Percentiles rank a stretch among this genome's conserved stretches.
phyloP scores from a whole-genome alignment of 2,113 vertebrate species.

The Paralichthys olivaceus region DNA sequence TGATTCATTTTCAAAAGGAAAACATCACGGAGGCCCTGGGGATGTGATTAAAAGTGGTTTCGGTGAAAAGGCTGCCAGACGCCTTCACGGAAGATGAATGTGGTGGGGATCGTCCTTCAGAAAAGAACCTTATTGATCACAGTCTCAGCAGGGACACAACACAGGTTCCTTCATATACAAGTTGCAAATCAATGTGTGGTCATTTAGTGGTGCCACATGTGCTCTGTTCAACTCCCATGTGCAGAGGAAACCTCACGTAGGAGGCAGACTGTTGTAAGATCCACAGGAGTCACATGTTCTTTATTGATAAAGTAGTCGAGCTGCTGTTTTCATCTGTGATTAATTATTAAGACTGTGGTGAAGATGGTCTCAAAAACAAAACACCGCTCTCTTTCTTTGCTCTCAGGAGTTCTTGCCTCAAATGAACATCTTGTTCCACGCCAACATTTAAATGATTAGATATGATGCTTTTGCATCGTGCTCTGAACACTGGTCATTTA shows the following conservation, averaged over 20 bases:
- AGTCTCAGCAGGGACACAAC: slow-evolving; percentile 25
- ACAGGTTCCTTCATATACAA: slow-evolving; percentile 23
- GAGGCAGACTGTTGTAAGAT: slow-evolving; percentile 12
- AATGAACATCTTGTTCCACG: neutral
- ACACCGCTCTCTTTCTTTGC: neutral
- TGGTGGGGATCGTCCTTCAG: slow-evolving; percentile 44
- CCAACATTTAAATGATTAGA: neutral
- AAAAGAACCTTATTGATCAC: slow-evolving; percentile 56
- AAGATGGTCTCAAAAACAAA: slow-evolving; percentile 33
- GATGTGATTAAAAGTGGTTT: slow-evolving; percentile 67
- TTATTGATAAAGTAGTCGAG: slow-evolving; percentile 1
- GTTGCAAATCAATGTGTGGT: slow-evolving; percentile 45
- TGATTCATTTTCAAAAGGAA: slow-evolving; percentile 40
- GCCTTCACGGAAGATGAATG: slow-evolving; percentile 66
- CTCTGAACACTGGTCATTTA: neutral
- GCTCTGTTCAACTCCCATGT: slow-evolving; percentile 20
- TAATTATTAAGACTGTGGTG: slow-evolving; percentile 39
- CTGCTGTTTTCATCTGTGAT: slow-evolving; percentile 45
- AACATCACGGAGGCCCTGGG: slow-evolving; percentile 40
- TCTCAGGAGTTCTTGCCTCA: neutral
- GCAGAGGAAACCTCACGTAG: slow-evolving; percentile 4
- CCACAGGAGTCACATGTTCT: slow-evolving; percentile 12
- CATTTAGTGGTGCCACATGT: slow-evolving; percentile 23
- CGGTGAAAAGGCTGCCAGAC: slow-evolving; percentile 42
- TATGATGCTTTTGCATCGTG: neutral